These are phyloP conservation scores for Stichodactyla helianthus DNA, from an alignment of 64 coral and sea anemone species.

Conservation along the genomic window DNA sequence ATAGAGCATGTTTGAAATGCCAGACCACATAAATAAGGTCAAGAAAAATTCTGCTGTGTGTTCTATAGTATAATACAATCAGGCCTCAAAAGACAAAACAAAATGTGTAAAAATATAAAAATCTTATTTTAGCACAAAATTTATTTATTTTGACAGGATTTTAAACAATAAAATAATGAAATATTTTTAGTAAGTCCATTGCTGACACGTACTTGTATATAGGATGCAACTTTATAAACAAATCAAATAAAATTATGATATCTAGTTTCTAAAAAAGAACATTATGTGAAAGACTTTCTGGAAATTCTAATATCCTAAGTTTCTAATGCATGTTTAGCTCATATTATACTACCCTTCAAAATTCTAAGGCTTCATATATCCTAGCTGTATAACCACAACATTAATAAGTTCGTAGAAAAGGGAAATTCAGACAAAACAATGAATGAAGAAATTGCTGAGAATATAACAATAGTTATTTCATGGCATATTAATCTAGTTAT, in stretches of 20 bases:
- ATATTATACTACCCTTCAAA: too few relatives aligned
- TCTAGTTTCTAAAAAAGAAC: background rate
- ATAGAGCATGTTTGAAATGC: background rate
- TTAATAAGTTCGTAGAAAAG: background rate
- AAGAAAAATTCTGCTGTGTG: background rate
- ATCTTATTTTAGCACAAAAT: constrained; percentile 6
- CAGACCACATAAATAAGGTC: background rate
- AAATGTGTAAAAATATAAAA: background rate
- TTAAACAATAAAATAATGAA: background rate
- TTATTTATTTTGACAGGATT: background rate
- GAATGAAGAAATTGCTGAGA: background rate
- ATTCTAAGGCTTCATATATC: background rate
- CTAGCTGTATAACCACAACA: background rate
- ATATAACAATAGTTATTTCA: background rate
- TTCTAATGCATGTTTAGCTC: too few relatives aligned
- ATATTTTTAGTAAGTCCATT: background rate
- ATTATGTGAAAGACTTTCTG: too few relatives aligned
- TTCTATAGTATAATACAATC: background rate
- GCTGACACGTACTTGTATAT: background rate
- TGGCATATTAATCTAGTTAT: background rate
- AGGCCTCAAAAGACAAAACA: background rate
- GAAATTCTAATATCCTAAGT: too few relatives aligned
- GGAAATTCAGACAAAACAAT: background rate
- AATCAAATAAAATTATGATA: background rate
- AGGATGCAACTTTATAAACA: background rate